Conservation (phyloP, 2,113 vertebrate species). For the Rhineura floridana region DNA sequence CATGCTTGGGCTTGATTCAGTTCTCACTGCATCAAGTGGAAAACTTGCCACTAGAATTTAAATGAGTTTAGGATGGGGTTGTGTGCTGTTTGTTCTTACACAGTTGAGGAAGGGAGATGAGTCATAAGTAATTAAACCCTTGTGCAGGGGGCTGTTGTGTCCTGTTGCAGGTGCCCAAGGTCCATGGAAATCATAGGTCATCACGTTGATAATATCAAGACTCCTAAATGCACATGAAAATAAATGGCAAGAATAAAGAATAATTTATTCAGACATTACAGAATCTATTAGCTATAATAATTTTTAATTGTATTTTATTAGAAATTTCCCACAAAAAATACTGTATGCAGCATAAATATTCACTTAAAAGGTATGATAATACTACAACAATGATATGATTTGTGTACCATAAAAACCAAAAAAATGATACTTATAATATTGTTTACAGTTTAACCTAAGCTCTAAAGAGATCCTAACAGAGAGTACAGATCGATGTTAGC, state of each 20-base stretch:
- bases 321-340: no score
- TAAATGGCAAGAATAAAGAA: neutral
- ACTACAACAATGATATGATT: no score
- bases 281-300: no score
- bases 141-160: constrained; percentile 80
- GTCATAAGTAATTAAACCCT: constrained; percentile 58
- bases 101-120: constrained; percentile 34
- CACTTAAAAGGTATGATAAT: no score
- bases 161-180: constrained; percentile 74
- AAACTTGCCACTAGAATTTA: neutral
- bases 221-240: constrained; percentile 54
- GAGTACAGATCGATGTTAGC: no score
- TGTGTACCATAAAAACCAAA: no score
- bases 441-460: no score
- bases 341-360: no score
- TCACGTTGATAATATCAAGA: constrained; percentile 81
- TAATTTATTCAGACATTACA: neutral
- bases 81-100: constrained; percentile 25
- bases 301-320: no score
- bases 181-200: constrained; percentile 83
- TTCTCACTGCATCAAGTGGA: neutral
- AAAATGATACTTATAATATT: no score
- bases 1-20: neutral
- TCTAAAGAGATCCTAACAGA: no score
- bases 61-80: neutral